These are phyloP conservation scores for Odontomyia ornata DNA, from an alignment of 2,888 invertebrate genomes.

Conservation along the genomic window DNA sequence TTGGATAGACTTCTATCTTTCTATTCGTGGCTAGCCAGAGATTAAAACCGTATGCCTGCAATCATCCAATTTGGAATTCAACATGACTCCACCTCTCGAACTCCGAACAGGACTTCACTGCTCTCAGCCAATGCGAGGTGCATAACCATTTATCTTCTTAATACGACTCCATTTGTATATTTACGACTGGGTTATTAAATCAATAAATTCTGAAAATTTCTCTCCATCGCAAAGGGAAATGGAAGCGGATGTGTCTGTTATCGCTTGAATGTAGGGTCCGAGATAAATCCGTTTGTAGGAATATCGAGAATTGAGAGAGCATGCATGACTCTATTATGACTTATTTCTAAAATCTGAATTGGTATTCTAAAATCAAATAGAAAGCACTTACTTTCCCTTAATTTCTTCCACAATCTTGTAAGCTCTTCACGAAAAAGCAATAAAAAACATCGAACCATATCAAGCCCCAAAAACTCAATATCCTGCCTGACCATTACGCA, in stretches of 20 bases:
- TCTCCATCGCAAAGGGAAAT: constrained; percentile 43
- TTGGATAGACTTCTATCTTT: not conserved
- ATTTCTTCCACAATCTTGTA: no score
- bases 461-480: no score
- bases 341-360: no score
- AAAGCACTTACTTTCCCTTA: no score
- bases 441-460: not conserved
- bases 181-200: constrained; percentile 54
- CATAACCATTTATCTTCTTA: constrained; percentile 52
- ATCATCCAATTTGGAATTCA: not conserved
- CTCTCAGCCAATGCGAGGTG: not conserved
- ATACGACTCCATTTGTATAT: constrained; percentile 54
- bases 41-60: not conserved
- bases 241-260: constrained; percentile 10
- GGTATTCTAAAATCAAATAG: no score
- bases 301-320: not conserved
- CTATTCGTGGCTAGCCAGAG: constrained; percentile 22
- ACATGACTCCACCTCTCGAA: constrained; percentile 1
- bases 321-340: no score
- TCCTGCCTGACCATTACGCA: not conserved
- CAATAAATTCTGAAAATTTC: constrained; percentile 51
- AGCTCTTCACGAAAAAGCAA: not conserved
- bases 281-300: not conserved
- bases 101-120: not conserved
- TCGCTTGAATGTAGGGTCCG: not conserved